Evolutionary conservation across 2,797 vertebrate genomes (phyloP), one percentile per base, ranked within the genome.

Genomic region (Champsocephalus esox): DNA sequence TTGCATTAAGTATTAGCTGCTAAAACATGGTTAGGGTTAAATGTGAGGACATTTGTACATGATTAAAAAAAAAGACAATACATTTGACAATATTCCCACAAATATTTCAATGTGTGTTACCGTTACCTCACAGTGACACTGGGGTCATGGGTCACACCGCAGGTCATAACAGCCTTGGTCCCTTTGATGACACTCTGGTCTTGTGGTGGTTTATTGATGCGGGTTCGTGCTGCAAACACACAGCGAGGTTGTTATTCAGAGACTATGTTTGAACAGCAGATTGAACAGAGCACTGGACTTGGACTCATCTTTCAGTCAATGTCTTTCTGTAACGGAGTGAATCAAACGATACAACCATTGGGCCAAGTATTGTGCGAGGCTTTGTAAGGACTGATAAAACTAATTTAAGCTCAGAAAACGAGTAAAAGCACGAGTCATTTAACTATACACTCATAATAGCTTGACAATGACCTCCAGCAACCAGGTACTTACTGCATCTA

Each of bases 181-280:
- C 98, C 98, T 86, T 99, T 99, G 93, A 99, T 99, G 92, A 99
- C 98, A 0, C 96, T 99, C 93, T 98, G 98, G 91, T 99, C 96
- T 88, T 93, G 93, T 3, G 97, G 98, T 0, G 96, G 96, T 88
- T 92, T 96, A 0, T 94, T 97, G 94, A 99, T 98, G 8, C 96
- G 96, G 0, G 98, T 99, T 68, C 97, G 96, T 12, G 97, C 98
- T 99, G 95, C 19, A 48, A 60, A 89, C 58, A 90, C 67, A 86
- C 67, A 85, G 44, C 83, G 48, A 78, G 48, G 54, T 77, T 69
- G 43, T 81, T 77, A 73, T 57, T 82, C 59, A 65, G 49, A 70
- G 55, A 38, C 34, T 14, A 32, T 75, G 62, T 78, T 84, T 86
- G 79, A 83, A 77, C 64, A 77, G 69, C 59, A 41, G 79, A 78